phyloP scores from a whole-genome alignment of 2,888 invertebrate genomes.

The Exephanes ischioxanthus region DNA sequence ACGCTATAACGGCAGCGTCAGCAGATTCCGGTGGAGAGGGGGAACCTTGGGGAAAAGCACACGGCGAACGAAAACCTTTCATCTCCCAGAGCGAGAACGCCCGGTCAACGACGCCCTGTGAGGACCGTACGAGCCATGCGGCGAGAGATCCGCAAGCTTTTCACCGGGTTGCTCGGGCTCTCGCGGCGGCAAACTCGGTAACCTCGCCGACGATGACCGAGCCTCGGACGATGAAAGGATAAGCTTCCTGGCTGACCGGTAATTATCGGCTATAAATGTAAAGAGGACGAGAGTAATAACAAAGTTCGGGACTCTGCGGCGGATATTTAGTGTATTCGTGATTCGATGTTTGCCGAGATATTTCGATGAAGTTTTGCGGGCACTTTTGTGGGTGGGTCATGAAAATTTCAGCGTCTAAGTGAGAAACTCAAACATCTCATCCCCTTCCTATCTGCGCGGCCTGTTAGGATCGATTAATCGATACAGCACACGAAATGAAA shows the following conservation, averaged over 20 bases:
- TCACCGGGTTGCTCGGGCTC: conserved; percentile 4
- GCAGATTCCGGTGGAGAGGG: neutral
- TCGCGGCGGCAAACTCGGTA: conserved; percentile 4
- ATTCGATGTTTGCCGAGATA: neutral
- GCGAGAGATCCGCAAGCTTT: conserved; percentile 7
- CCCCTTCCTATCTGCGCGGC: neutral
- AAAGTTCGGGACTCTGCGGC: neutral
- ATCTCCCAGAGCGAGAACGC: conserved; percentile 17
- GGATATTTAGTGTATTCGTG: neutral
- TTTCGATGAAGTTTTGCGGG: neutral
- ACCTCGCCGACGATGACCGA: neutral
- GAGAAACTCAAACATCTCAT: neutral
- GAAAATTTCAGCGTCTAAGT: neutral
- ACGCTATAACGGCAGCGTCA: conserved; percentile 29
- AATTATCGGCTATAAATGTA: conserved; percentile 21
- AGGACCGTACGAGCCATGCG: conserved; percentile 24
- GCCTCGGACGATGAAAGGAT: conserved; percentile 18
- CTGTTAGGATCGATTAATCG: conserved; percentile 37
- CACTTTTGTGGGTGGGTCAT: neutral
- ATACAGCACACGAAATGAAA: conserved; percentile 45
- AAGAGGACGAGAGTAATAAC: conserved; percentile 5
- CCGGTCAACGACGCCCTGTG: conserved; percentile 33
- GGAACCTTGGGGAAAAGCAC: conserved; percentile 10
- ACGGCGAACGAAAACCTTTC: conserved; percentile 31
- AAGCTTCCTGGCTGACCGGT: conserved; percentile 5